These are phyloP conservation scores for Mus spicilegus DNA, from an alignment of 2,113 vertebrate genomes.

Conservation along the genomic window DNA sequence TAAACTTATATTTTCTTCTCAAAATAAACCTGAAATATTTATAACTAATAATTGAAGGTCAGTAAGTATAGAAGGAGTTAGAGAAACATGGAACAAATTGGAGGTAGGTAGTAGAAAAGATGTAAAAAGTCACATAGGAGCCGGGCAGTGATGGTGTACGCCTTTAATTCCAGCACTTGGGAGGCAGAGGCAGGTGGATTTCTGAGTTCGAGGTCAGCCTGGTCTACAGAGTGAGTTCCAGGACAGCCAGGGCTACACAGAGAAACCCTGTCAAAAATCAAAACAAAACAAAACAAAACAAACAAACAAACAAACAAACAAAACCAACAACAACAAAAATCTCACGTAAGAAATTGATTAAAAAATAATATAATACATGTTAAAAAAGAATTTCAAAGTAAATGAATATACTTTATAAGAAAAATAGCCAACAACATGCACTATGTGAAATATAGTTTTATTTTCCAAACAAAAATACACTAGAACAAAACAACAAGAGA, in stretches of 20 bases:
- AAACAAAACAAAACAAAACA: too few relatives aligned
- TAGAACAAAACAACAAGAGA: not conserved
- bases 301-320: too few relatives aligned
- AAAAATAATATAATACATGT: not conserved
- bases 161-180: too few relatives aligned
- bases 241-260: too few relatives aligned
- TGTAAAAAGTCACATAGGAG: not conserved
- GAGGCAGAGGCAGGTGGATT: too few relatives aligned
- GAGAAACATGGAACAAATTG: not conserved
- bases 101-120: not conserved
- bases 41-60: not conserved
- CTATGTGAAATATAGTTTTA: not conserved
- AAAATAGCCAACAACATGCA: not conserved
- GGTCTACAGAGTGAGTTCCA: too few relatives aligned
- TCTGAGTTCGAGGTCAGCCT: too few relatives aligned
- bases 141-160: too few relatives aligned
- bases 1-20: not conserved
- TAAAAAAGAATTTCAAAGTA: not conserved
- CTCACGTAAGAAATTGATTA: not conserved
- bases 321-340: not conserved
- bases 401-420: not conserved
- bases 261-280: too few relatives aligned
- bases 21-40: not conserved
- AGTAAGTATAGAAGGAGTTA: not conserved
- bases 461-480: not conserved